Evolutionary conservation across 2,888 invertebrate species (phyloP).

Genomic region (Hyposoter didymator): DNA sequence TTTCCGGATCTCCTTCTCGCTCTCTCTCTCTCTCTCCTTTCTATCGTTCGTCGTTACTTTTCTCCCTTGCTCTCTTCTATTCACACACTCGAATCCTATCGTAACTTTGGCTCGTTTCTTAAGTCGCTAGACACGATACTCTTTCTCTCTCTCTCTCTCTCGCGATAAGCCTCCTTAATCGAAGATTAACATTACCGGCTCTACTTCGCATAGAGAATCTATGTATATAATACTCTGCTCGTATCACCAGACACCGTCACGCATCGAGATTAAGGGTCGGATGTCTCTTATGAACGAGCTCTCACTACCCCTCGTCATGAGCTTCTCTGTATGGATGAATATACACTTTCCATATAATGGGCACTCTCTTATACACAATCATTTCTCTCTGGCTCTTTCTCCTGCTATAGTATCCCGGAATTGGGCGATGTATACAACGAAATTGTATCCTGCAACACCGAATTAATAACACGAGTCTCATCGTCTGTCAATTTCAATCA

Average conservation of each 20-base stretch:
- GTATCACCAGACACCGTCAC: constrained; percentile 70
- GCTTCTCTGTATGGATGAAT: constrained; percentile 10
- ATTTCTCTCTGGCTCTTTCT: constrained; percentile 13
- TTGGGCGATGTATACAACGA: constrained; percentile 8
- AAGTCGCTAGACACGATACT: constrained; percentile 34
- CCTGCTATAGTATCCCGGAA: background rate
- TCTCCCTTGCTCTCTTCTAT: constrained; percentile 29
- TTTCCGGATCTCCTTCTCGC: constrained; percentile 32
- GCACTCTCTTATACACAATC: background rate
- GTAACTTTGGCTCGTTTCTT: constrained; percentile 44
- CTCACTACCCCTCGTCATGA: constrained; percentile 24
- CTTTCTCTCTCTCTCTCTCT: constrained; percentile 33
- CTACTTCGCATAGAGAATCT: constrained; percentile 66
- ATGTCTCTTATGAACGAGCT: constrained; percentile 69
- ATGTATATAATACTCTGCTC: constrained; percentile 31
- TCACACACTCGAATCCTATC: background rate
- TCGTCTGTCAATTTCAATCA: constrained; percentile 15
- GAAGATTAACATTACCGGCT: constrained; percentile 79
- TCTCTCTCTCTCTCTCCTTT: constrained; percentile 9
- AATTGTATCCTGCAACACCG: constrained; percentile 11
- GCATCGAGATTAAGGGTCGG: constrained; percentile 75
- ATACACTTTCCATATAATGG: background rate
- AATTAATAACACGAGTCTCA: constrained; percentile 28
- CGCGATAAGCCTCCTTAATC: constrained; percentile 78
- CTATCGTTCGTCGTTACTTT: constrained; percentile 16